Evolutionary conservation across 1,140 invertebrate genomes (phyloP).

Genomic region (Platorchestia sp.): DNA sequence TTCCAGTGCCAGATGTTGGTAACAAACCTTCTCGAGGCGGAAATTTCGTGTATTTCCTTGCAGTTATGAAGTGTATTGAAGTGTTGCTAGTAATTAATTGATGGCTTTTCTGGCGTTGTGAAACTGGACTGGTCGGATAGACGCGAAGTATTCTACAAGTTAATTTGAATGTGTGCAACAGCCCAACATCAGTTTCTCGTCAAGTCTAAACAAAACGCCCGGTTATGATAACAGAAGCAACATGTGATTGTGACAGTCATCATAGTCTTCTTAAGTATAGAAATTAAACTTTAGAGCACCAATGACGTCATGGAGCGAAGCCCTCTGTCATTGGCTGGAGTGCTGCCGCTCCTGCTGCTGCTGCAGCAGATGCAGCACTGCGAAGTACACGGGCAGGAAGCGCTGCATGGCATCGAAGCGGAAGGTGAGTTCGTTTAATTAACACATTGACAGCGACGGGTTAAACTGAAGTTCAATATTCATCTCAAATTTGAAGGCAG

Average conservation of each 20-base stretch:
- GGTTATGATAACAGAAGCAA: background rate
- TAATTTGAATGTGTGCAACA: background rate
- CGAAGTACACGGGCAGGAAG: background rate
- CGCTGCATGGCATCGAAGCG: conserved; percentile 4
- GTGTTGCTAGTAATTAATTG: background rate
- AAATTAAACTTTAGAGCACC: background rate
- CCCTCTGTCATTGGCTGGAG: conserved; percentile 12
- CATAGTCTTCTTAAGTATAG: background rate
- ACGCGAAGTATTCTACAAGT: background rate
- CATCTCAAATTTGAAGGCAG: too few species aligned
- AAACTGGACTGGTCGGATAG: background rate
- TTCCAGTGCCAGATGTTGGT: background rate
- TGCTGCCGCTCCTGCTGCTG: background rate
- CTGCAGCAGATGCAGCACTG: background rate
- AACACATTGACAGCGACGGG: too few species aligned
- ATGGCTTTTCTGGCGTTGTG: background rate
- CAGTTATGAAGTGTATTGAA: background rate
- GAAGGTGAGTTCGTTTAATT: background rate
- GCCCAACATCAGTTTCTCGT: background rate
- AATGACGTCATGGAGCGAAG: conserved; percentile 47
- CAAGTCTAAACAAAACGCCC: background rate
- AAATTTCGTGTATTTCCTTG: background rate
- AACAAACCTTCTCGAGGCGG: background rate
- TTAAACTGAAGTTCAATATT: too few species aligned
- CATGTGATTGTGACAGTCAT: background rate